Evolutionary conservation across 2,888 invertebrate species (phyloP).

Genomic region (Eustalomyia histrio): DNA sequence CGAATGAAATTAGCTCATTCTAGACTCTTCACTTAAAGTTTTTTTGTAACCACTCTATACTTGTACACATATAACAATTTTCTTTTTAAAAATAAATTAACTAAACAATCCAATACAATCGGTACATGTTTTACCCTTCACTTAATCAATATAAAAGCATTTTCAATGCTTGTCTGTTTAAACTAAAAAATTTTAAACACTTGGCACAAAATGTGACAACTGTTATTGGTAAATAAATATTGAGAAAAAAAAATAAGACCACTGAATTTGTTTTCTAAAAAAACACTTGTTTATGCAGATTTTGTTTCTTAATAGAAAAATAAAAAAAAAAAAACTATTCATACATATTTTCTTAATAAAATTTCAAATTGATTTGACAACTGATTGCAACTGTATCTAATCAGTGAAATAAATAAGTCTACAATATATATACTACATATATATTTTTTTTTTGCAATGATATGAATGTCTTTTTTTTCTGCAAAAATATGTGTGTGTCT

Average conservation of each 20-base stretch:
- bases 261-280: conserved; percentile 2
- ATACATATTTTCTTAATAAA: conserved; percentile 51
- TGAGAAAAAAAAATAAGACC: neutral
- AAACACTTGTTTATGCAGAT: conserved; percentile 49
- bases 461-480: no score
- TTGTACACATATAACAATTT: neutral
- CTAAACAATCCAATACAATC: neutral
- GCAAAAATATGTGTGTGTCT: neutral
- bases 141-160: conserved; percentile 59
- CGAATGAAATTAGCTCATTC: no score
- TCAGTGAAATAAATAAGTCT: conserved; percentile 54
- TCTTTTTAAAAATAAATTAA: conserved; percentile 23
- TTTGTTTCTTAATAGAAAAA: conserved; percentile 15
- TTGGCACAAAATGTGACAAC: conserved; percentile 60
- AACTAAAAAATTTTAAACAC: conserved; percentile 39
- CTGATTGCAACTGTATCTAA: conserved; percentile 65
- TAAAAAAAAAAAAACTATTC: conserved; percentile 17
- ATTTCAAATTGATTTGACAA: conserved; percentile 65
- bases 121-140: conserved; percentile 60
- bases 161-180: conserved; percentile 29
- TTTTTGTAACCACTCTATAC: no score
- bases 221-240: conserved; percentile 27
- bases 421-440: conserved; percentile 34
- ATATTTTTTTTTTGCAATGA: neutral
- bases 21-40: no score